Conservation (phyloP, 2,113 vertebrate species). For the Ictidomys tridecemlineatus region DNA sequence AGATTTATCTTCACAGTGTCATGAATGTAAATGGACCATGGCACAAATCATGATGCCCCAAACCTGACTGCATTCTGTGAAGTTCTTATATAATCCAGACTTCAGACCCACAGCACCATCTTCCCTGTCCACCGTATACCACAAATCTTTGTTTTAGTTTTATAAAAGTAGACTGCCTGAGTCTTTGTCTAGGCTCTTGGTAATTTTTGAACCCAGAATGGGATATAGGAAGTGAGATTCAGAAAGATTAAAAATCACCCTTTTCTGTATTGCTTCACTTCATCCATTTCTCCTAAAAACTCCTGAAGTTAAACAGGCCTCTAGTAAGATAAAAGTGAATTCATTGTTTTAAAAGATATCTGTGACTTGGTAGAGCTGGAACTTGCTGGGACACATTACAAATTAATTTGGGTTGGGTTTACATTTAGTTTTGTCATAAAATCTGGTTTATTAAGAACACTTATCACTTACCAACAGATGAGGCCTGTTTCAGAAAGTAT, state of each 20-base stretch:
- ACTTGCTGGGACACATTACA: neutral
- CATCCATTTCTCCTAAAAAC: neutral
- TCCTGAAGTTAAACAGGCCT: slow-evolving; percentile 3
- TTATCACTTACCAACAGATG: slow-evolving; percentile 6
- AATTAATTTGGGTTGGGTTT: slow-evolving; percentile 22
- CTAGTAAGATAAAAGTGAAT: neutral
- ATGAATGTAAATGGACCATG: neutral
- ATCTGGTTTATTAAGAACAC: slow-evolving; percentile 14
- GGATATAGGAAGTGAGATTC: neutral
- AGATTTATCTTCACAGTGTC: neutral
- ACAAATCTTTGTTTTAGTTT: neutral
- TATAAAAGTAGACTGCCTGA: neutral
- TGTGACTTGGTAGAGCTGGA: neutral
- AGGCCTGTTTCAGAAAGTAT: neutral
- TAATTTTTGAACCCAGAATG: neutral
- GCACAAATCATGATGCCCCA: neutral
- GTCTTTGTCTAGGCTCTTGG: neutral
- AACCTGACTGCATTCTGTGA: neutral
- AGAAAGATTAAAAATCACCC: neutral
- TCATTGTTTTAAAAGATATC: neutral
- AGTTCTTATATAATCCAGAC: neutral
- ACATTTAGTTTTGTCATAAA: slow-evolving; percentile 45
- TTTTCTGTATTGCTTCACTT: neutral
- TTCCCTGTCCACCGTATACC: neutral
- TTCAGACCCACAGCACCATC: too few species aligned